Conservation (phyloP, 2,113 vertebrate species). For the Pluvialis apricaria region DNA sequence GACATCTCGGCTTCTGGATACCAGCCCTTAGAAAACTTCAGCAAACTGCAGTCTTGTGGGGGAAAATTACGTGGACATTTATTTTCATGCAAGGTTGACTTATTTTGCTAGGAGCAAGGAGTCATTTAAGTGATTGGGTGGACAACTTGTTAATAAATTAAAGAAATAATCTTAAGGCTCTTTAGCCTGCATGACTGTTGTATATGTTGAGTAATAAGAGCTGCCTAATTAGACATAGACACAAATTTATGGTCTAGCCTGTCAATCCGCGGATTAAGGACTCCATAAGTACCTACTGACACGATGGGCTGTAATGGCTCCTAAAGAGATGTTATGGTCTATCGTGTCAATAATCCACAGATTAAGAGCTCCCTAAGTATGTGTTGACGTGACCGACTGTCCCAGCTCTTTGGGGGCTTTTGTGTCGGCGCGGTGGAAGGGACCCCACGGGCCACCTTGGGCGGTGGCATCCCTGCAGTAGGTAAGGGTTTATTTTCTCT, state of each 20-base stretch:
- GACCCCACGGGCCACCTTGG: neutral
- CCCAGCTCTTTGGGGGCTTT: neutral
- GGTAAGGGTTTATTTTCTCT: neutral
- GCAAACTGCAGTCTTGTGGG: neutral
- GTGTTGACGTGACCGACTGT: neutral
- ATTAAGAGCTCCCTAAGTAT: constrained; percentile 40
- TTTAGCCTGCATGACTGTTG: neutral
- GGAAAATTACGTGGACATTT: neutral
- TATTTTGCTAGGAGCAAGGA: neutral
- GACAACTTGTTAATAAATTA: neutral
- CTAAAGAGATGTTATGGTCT: constrained; percentile 52
- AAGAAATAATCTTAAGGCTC: neutral
- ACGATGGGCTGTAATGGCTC: constrained; percentile 30
- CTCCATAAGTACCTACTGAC: constrained; percentile 22
- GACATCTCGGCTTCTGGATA: neutral
- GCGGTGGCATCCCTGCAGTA: neutral
- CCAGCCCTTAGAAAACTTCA: neutral
- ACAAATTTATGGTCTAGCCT: constrained; percentile 49
- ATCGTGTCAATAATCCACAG: constrained; percentile 53
- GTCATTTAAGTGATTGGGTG: neutral
- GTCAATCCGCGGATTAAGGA: constrained; percentile 47
- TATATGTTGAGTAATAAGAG: constrained; percentile 18
- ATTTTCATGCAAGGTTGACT: neutral
- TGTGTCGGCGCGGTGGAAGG: neutral
- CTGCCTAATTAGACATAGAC: constrained; percentile 35